Evolutionary conservation across 2,797 vertebrate genomes (phyloP).

Genomic region (Myotis planiceps): DNA sequence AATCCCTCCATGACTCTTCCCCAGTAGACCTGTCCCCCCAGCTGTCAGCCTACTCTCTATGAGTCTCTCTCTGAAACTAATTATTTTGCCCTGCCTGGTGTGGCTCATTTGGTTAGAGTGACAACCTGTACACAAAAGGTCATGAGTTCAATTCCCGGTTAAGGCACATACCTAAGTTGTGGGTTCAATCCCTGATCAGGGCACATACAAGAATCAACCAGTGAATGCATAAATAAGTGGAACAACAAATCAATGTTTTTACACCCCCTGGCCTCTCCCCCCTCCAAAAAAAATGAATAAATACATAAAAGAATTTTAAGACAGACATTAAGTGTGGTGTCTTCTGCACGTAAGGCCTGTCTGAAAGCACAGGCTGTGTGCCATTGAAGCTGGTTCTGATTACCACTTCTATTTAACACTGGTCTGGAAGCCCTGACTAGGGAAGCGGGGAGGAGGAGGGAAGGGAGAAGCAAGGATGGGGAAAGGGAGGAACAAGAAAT

Average conservation of each 20-base stretch:
- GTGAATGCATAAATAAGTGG: neutral
- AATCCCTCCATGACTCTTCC: too few relatives aligned
- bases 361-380: neutral
- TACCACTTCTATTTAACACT: neutral
- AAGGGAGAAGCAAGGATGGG: neutral
- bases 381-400: neutral
- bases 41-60: too few relatives aligned
- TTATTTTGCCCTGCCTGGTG: neutral
- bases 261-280: neutral
- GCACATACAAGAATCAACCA: neutral
- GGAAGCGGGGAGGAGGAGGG: rapidly evolving
- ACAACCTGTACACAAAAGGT: neutral
- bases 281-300: neutral
- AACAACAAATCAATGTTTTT: neutral
- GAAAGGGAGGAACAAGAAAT: neutral
- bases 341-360: neutral
- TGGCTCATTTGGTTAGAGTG: neutral
- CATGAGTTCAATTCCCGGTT: neutral
- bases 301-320: neutral
- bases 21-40: too few relatives aligned
- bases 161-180: neutral
- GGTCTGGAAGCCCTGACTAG: neutral
- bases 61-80: too few relatives aligned
- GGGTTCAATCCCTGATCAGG: neutral
- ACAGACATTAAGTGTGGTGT: neutral